Evolutionary conservation across 1,140 invertebrate genomes (phyloP), one percentile per base, ranked within the genome.

Genomic region (Batillaria attramentaria): DNA sequence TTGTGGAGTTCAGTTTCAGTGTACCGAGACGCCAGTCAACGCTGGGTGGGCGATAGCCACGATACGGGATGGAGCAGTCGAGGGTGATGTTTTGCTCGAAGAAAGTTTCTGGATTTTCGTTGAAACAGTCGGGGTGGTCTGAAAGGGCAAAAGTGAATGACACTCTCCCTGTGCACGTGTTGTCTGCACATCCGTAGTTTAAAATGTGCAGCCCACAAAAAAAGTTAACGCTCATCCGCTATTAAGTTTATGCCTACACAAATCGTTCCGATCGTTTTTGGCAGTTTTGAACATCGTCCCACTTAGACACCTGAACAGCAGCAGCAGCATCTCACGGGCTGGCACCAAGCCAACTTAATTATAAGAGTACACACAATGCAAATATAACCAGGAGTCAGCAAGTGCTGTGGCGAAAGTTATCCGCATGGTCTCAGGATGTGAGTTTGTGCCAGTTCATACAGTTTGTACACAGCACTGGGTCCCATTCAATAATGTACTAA

Each of bases 1-100:
- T 78, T 18, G 33, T 78, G 28, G 77, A 70, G 66, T 78, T 70
- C 33, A 69, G 66, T 68, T 54, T 70, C 37, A 18, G 13, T 10
- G 10, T 43, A 2, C 77, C 77, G 28, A 78, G 66, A 24, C 68
- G 65, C 77, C 77, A 78, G 66, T 78, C 41, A 4, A 78, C 66
- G 4, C 41, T 50, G 10, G 77, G 77, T 37, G 35, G 33, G 28
- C 35, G 24, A 54, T 78, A 70, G 39, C 77, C 77, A 50, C 46
- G 65, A 50, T 24, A 78, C 18, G 28, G 28, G 42, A 78, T 46
- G 50, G 37, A 50, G 66, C 77, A 78, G 46, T 72, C 65, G 6
- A 78, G 68, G 2, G 77, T 72, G 35, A 70, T 70, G 37, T 70
- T 78, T 33, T 78, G 46, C 18, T 41, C 24, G 50, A n/a, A 70